A percentile compares a stretch with the other conserved stretches of the same genome.
These are phyloP conservation scores for Nomada flava DNA, from an alignment of 2,888 invertebrate genomes.

Conservation along the genomic window DNA sequence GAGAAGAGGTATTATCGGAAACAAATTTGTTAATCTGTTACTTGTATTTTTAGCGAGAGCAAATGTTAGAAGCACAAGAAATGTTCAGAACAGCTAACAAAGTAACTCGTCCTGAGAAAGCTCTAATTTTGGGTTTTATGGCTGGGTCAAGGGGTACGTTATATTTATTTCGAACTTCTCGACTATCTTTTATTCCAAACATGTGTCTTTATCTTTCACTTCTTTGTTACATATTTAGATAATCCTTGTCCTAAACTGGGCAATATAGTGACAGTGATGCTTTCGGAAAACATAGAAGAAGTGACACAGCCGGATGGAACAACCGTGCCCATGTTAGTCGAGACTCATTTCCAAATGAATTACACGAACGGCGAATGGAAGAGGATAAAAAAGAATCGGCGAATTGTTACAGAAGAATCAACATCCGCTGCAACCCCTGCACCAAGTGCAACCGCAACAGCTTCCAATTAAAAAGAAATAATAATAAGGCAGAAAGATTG, in stretches of 20 bases:
- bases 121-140: constrained; percentile 98
- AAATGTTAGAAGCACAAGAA: constrained; percentile 98
- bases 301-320: constrained; percentile 94
- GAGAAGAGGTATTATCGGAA: neutral
- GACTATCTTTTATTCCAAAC: neutral
- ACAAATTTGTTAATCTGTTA: neutral
- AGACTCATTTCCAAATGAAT: constrained; percentile 99
- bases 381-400: constrained; percentile 94
- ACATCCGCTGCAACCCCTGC: constrained; percentile 71
- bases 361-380: constrained; percentile 99
- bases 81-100: constrained; percentile 98
- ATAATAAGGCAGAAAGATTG: constrained; percentile 1
- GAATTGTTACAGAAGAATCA: constrained; percentile 86
- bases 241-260: constrained; percentile 99
- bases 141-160: constrained; percentile 95
- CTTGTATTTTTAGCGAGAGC: constrained; percentile 90
- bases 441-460: constrained; percentile 75
- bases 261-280: constrained; percentile 97
- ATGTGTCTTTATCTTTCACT: neutral
- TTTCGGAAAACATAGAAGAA: constrained; percentile 96
- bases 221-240: constrained; percentile 85
- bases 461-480: constrained; percentile 74
- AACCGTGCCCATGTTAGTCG: constrained; percentile 91
- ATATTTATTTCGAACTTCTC: neutral
- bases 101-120: constrained; percentile 98